Base-by-base conservation (phyloP, 2,888 invertebrate species). In the Ecliptopera silaceata region DNA sequence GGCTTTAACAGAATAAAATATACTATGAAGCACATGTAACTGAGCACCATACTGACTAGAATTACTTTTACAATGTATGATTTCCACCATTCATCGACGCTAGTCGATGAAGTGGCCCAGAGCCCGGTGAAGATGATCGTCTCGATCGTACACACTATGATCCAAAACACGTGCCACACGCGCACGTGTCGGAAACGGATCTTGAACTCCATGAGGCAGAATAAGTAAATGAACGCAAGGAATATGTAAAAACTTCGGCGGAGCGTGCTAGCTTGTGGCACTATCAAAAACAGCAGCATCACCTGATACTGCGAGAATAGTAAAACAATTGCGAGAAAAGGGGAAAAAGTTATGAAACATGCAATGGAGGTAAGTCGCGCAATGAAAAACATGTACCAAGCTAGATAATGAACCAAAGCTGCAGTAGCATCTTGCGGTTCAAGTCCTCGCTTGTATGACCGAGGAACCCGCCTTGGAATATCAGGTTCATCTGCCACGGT, bases 131-230 rank as follows among this genome's bases (percentile, higher is more conserved):
- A 94, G 13, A 92, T 70, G 42, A 94, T 84, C 70, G 95, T 95
- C 82, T 96, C 95, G 22, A 89, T 65, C 57, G 94, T 92, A 42
- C 94, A 93, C 42, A 95, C 86, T 48, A 92, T 77, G 71, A 95
- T 93, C 86, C 94, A 96, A 47, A 93, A 92, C 62, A 93, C 84
- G 69, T 95, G 94, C 93, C 96, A 95, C 50, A 93, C 88, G 3
- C 94, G 93, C 15, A 95, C 93, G 71, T 94, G 94, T 64, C 94
- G 94, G 77, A 96, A 96, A 79, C 94, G 94, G 52, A 96, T 93
- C 76, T 95, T 95, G 70, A 96, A 96, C 83, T 96, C 96, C 74
- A 96, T 93, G 41, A 96, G 87, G 71, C 95, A 94, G 77, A 96
- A 95, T 51, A 96, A 90, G 72, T 95, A 96, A 61, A 96, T 92